Base-by-base conservation (phyloP, 2,797 vertebrate genomes). In the Remorina albescens region DNA sequence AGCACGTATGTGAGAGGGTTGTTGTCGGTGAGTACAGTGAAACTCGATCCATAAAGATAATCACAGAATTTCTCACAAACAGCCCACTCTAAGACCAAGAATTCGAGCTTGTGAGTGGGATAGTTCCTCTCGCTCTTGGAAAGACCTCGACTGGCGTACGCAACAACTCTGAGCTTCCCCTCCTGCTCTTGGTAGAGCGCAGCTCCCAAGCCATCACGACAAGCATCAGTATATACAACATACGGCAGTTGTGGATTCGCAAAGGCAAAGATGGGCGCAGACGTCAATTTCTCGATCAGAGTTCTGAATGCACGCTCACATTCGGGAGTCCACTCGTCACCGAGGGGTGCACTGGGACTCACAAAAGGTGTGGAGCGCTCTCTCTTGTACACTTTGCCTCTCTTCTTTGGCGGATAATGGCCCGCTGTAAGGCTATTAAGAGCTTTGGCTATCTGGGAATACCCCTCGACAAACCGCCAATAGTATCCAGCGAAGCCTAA, bases 351-450 rank as follows among this genome's bases (percentile, higher is more conserved):
- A 37, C 11, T 37, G n/a, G 34, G 25, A 10, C 66, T 61, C 37
- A 50, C 23, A 57, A n/a, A 21, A 25, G 32, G 30, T 25, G 0
- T 42, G 63, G 42, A 46, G 50, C 16, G 18, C 2, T 81, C 32
- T 9, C 30, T 49, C 23, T 60, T 56, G n/a, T 66, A 77, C 16
- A 26, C 34, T 32, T 71, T 55, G 6, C 71, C 66, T 13, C 67
- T 66, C 7, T 74, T 78, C 44, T 59, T 71, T 8, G 66, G 42
- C 23, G 55, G 70, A 1, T 34, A 4, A 16, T 67, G 76, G 1
- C 61, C 56, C 0, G 11, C n/a, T n/a, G 51, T 74, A 1, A 79
- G 58, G 39, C 1, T 6, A n/a, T n/a, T n/a, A n/a, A n/a, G n/a
- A n/a, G n/a, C n/a, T n/a, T n/a, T n/a, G n/a, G 12, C 39, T 25